Base-by-base conservation (phyloP, 1,140 invertebrate genomes). In the Drosophila lini region DNA sequence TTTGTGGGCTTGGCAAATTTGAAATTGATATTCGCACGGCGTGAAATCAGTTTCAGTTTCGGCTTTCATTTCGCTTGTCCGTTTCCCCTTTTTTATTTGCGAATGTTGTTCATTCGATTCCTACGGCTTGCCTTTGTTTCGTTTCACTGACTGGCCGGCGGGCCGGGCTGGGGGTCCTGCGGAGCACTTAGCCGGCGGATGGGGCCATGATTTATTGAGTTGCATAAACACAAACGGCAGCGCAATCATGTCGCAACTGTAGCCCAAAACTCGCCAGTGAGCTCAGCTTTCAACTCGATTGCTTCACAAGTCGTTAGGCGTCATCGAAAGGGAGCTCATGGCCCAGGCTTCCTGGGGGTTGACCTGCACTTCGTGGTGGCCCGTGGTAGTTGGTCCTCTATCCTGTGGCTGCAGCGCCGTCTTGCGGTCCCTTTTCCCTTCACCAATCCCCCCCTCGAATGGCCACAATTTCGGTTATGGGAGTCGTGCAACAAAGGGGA, bases 221-320 rank as follows among this genome's bases (percentile, higher is more conserved):
- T 91, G 89, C 89, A 91, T 91, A 91, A 91, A 91, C 84, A 91
- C 80, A 90, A 91, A 91, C 80, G 89, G 89, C 89, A 89, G 77
- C 79, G 89, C 81, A 91, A 91, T 91, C 89, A 91, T 83, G 81
- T 85, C 79, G 81, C 86, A 83, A 78, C 73, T 76, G 65, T 57
- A 56, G 74, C 74, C 74, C 74, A 67, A 76, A 76, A 76, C 53
- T 76, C 48, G 73, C n/a, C 41, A 75, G 57, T 71, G 82, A 81
- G 82, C 82, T 86, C 83, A 88, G 83, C 84, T 89, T 89, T 89
- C 84, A 89, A 90, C 84, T 90, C 84, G 82, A 89, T 89, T 89
- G 84, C 84, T 89, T 89, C 84, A 84, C 80, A 89, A 89, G 84
- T 89, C 84, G 84, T 89, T 89, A 89, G 84, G 74, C 82, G 80